phyloP scores from a whole-genome alignment of 2,888 invertebrate genomes.

The Noctua janthina region DNA sequence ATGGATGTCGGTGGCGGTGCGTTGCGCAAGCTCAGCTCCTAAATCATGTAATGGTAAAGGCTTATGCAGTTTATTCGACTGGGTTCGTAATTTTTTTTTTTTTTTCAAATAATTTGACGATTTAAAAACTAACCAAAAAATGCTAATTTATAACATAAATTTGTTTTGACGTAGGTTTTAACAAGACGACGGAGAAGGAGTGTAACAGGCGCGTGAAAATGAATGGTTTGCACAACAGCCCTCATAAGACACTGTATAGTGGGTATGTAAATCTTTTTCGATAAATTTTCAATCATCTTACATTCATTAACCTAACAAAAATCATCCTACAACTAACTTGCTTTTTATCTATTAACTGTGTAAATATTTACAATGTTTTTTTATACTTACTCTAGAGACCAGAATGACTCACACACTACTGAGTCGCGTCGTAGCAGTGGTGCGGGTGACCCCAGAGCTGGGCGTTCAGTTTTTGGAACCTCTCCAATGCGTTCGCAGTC shows the following conservation, averaged over 20 bases:
- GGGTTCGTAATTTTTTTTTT: conserved; percentile 74
- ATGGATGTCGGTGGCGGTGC: conserved; percentile 82
- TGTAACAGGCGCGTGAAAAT: conserved; percentile 76
- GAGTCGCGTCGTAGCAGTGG: conserved; percentile 74
- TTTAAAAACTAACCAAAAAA: neutral
- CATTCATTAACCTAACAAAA: neutral
- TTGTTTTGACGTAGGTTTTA: conserved; percentile 72
- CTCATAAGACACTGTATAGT: conserved; percentile 69
- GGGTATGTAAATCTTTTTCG: conserved; percentile 68
- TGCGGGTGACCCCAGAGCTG: conserved; percentile 78
- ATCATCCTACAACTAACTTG: neutral
- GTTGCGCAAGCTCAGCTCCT: conserved; percentile 80
- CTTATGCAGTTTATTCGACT: conserved; percentile 78
- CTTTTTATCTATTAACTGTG: neutral
- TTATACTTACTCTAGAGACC: conserved; percentile 65
- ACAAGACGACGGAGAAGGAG: conserved; percentile 78
- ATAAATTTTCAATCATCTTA: neutral
- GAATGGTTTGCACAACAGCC: conserved; percentile 54
- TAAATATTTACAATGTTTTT: too few species aligned
- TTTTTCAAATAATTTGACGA: neutral
- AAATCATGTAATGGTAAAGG: conserved; percentile 71
- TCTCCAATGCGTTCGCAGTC: conserved; percentile 49
- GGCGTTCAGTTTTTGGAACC: conserved; percentile 65
- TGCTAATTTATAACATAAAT: neutral
- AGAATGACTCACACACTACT: conserved; percentile 64